Percentiles rank a stretch among this genome's conserved stretches.
These are phyloP conservation scores for Fukomys damarensis DNA, from an alignment of 2,113 vertebrate species.

Conservation along the genomic window DNA sequence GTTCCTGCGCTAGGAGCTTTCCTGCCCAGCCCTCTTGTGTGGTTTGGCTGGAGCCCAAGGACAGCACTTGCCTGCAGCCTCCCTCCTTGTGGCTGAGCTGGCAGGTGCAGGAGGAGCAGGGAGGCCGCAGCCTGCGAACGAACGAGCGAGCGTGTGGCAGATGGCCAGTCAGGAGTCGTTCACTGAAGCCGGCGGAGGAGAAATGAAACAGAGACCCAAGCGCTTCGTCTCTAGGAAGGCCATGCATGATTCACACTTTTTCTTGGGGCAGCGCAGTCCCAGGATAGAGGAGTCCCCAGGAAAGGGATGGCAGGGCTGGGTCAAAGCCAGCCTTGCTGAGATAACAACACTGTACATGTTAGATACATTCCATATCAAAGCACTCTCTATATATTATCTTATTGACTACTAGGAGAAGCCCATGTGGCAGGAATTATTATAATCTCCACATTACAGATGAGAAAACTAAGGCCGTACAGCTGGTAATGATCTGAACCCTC, in stretches of 20 bases:
- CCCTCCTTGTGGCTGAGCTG: constrained; percentile 44
- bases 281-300: background rate
- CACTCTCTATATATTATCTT: background rate
- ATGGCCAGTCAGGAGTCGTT: constrained; percentile 5
- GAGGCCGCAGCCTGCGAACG: background rate
- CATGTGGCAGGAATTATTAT: background rate
- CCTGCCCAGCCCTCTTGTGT: constrained; percentile 69
- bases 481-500: background rate
- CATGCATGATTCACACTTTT: background rate
- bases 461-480: background rate
- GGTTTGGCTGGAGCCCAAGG: constrained; percentile 81
- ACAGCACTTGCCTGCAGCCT: constrained; percentile 69
- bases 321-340: background rate
- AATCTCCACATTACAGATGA: background rate
- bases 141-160: constrained; percentile 14
- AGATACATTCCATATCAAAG: background rate
- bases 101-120: constrained; percentile 71
- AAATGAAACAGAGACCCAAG: constrained; percentile 54
- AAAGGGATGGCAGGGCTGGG: background rate
- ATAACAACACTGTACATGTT: background rate
- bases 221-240: background rate
- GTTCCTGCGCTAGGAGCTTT: constrained; percentile 46
- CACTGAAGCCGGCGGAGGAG: constrained; percentile 39
- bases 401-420: background rate
- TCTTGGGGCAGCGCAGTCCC: background rate